These are phyloP conservation scores for Siderastrea radians DNA, from an alignment of 92 coral and sea anemone genomes.

Conservation along the genomic window DNA sequence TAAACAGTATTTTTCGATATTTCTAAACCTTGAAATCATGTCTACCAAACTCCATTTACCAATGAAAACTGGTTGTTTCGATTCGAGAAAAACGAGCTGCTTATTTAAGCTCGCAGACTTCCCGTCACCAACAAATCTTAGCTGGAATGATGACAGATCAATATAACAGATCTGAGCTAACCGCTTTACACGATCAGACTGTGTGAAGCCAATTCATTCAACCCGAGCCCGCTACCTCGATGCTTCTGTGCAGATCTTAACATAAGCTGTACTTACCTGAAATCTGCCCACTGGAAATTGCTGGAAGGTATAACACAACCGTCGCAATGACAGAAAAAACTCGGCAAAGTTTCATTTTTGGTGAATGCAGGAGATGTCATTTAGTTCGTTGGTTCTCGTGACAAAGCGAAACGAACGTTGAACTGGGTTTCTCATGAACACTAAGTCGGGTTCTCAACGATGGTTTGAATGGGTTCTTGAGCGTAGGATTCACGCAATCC, in stretches of 20 bases:
- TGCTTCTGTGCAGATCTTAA: not conserved
- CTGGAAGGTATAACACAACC: not conserved
- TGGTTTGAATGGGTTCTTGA: not conserved
- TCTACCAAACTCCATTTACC: not conserved
- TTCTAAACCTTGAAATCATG: not conserved
- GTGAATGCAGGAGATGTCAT: not conserved
- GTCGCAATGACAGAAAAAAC: not conserved
- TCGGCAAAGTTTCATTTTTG: not conserved
- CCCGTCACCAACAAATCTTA: too few relatives aligned
- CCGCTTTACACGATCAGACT: not conserved
- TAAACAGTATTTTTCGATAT: not conserved
- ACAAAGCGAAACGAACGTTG: not conserved
- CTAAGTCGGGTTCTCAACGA: not conserved
- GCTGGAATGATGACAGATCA: too few relatives aligned
- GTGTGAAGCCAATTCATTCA: not conserved
- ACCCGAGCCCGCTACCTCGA: not conserved
- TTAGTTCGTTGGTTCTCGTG: not conserved
- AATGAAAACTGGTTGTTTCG: not conserved
- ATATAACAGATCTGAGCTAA: too few relatives aligned
- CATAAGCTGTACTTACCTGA: constrained; percentile 5
- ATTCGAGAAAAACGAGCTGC: not conserved
- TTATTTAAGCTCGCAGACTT: not conserved
- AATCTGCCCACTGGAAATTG: constrained; percentile 5
- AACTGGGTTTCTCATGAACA: not conserved
- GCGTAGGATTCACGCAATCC: not conserved